Evolutionary conservation across 2,888 invertebrate genomes (phyloP).

Genomic region (Troilus luridus): DNA sequence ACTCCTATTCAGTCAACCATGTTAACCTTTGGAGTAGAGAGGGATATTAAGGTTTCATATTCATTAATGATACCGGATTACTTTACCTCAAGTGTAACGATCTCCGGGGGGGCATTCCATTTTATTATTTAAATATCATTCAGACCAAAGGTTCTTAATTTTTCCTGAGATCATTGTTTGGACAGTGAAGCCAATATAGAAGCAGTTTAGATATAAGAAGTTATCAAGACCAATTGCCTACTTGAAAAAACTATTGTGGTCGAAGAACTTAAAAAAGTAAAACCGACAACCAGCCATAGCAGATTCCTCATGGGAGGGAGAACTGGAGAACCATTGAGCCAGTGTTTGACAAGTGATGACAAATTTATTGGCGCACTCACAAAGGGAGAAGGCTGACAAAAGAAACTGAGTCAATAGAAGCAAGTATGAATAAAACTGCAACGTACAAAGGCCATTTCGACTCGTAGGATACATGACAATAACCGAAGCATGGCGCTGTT

Average conservation of each 20-base stretch:
- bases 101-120: too few relatives aligned
- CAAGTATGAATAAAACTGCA: conserved; percentile 44
- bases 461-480: background rate
- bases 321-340: background rate
- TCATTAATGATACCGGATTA: too few relatives aligned
- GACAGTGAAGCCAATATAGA: too few relatives aligned
- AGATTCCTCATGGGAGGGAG: background rate
- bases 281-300: background rate
- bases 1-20: too few relatives aligned
- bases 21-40: too few relatives aligned
- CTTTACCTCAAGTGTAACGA: background rate
- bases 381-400: conserved; percentile 1
- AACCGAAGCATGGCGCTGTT: background rate
- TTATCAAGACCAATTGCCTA: too few relatives aligned
- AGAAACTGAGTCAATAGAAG: conserved; percentile 39
- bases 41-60: too few relatives aligned
- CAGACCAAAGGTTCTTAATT: too few relatives aligned
- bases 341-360: conserved; percentile 44
- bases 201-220: background rate
- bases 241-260: background rate
- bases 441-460: conserved; percentile 18
- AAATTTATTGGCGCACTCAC: conserved; percentile 17
- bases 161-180: too few relatives aligned
- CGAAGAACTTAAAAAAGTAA: background rate
- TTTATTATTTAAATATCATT: too few relatives aligned